A percentile compares a stretch with the other conserved stretches of the same genome.
Conservation (phyloP, 2,797 vertebrate species). For the Microhierax caerulescens region DNA sequence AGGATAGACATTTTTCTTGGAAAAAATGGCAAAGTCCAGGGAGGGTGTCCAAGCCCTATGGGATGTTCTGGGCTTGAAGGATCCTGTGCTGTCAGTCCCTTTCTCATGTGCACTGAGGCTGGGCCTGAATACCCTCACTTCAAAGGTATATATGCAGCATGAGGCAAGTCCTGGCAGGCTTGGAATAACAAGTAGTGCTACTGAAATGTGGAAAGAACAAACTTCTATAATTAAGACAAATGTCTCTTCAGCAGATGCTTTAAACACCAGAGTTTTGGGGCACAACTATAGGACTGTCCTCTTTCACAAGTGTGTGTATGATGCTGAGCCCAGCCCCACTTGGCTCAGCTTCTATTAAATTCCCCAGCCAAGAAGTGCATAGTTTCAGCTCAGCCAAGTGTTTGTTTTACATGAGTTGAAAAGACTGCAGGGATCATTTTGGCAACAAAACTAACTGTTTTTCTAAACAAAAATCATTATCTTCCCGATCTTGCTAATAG, state of each 20-base stretch:
- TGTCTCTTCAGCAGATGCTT: background rate
- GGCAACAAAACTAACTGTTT: background rate
- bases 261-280: background rate
- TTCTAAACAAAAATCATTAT: background rate
- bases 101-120: background rate
- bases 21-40: background rate
- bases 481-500: background rate
- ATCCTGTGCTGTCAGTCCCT: background rate
- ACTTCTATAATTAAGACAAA: background rate
- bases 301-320: accelerated
- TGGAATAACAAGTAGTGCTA: background rate
- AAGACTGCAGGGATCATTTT: background rate
- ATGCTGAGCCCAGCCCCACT: background rate
- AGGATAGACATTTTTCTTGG: background rate
- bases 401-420: background rate
- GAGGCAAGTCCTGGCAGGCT: background rate
- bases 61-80: background rate
- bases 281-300: background rate
- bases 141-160: background rate
- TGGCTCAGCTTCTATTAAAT: background rate
- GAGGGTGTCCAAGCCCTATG: background rate
- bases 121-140: background rate
- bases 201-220: background rate
- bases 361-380: background rate
- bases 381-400: background rate